Evolutionary conservation across 2,888 invertebrate genomes (phyloP).

Genomic region (Azorinus chamasolen): DNA sequence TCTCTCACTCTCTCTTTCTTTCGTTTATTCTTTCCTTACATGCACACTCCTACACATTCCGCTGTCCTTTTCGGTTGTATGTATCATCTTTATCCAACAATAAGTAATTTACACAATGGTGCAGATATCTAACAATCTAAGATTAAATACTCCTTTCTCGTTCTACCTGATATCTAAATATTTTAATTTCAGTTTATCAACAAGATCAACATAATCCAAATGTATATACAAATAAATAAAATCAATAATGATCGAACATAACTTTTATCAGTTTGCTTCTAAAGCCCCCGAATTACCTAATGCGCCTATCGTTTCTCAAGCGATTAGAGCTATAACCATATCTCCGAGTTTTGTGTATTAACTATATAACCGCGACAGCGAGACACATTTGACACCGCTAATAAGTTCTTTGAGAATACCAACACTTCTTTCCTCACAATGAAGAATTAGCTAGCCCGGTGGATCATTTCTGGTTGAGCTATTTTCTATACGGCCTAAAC

Average conservation of each 20-base stretch:
- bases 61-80: no score
- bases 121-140: no score
- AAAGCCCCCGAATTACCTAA: conserved; percentile 5
- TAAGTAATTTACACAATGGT: no score
- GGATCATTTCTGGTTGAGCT: conserved; percentile 68
- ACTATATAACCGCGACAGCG: conserved; percentile 38
- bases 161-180: no score
- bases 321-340: conserved; percentile 7
- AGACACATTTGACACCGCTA: conserved; percentile 53
- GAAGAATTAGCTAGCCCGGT: conserved; percentile 49
- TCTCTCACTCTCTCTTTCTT: no score
- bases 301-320: conserved; percentile 4
- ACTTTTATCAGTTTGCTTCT: conserved; percentile 6
- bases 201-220: neutral
- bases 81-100: no score
- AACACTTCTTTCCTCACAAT: conserved; percentile 35
- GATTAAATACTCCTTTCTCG: no score
- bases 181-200: no score
- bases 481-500: conserved; percentile 70
- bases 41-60: no score
- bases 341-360: conserved; percentile 17
- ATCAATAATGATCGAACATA: conserved; percentile 20
- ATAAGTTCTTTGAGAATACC: no score
- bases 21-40: no score
- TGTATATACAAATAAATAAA: conserved; percentile 8